Conservation (phyloP, 2,888 invertebrate genomes). For the Arge pagana region DNA sequence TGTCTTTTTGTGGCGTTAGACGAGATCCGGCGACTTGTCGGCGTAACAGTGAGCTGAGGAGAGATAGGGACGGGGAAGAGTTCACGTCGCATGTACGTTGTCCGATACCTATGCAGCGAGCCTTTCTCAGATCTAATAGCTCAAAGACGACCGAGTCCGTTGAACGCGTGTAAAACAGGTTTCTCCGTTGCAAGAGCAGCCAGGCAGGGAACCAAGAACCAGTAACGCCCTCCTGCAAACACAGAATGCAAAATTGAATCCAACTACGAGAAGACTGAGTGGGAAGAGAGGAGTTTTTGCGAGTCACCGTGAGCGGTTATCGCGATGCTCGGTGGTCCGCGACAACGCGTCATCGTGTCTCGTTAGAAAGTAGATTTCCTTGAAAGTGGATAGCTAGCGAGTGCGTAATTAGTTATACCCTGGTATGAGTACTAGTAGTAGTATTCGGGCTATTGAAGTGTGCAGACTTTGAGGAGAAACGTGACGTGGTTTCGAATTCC, state of each 20-base stretch:
- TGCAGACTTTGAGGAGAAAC: no score
- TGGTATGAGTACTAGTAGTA: no score
- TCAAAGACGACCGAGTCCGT: constrained; percentile 62
- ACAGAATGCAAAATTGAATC: no score
- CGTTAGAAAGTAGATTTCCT: constrained; percentile 19
- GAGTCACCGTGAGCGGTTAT: no score
- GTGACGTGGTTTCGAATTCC: no score
- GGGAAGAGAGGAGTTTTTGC: no score
- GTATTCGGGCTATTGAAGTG: no score
- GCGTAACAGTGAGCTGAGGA: no score
- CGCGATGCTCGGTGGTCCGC: no score
- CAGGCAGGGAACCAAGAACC: constrained; percentile 81
- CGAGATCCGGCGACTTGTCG: not conserved
- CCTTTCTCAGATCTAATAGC: constrained; percentile 78
- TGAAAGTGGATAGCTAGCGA: constrained; percentile 13
- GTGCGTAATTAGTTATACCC: no score
- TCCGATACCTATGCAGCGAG: constrained; percentile 72
- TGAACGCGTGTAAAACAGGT: constrained; percentile 63
- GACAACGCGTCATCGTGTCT: not conserved
- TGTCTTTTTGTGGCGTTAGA: not conserved
- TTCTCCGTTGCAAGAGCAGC: constrained; percentile 73
- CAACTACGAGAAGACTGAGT: no score
- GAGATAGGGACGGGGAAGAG: not conserved
- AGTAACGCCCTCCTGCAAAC: constrained; percentile 70
- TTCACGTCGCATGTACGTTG: not conserved